Conservation (phyloP, 2,113 vertebrate species). For the Cyphomyrus plagiostoma region DNA sequence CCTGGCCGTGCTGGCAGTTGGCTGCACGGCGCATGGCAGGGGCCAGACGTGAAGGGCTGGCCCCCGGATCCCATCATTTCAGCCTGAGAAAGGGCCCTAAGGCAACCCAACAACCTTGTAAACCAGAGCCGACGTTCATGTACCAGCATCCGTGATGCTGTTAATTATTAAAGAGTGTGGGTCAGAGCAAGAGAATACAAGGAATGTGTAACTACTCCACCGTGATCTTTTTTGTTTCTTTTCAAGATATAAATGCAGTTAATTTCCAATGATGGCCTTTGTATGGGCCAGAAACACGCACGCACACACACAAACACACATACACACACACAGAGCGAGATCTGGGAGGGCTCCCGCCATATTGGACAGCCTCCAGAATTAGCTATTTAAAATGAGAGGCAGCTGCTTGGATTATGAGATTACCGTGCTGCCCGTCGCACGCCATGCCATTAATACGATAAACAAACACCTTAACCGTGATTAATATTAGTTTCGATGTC, state of each 20-base stretch:
- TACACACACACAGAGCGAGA: not conserved
- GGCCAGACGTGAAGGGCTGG: not conserved
- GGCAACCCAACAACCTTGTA: not conserved
- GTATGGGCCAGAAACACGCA: not conserved
- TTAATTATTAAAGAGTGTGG: not conserved
- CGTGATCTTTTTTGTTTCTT: not conserved
- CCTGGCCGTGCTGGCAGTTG: not conserved
- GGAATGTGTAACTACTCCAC: slow-evolving; percentile 16
- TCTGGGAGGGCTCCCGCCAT: not conserved
- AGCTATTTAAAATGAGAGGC: not conserved
- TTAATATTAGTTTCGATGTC: not conserved
- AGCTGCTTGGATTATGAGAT: not conserved
- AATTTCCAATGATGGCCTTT: not conserved
- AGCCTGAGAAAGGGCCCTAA: not conserved
- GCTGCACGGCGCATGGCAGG: not conserved
- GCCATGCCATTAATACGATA: not conserved
- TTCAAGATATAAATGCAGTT: not conserved
- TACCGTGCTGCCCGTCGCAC: not conserved
- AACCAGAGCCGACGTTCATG: not conserved
- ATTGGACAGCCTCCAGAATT: slow-evolving; percentile 5
- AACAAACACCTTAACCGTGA: not conserved
- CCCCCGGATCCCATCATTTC: not conserved
- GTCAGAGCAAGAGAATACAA: not conserved
- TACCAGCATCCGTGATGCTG: not conserved
- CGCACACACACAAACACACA: not conserved